Conservation (phyloP, 2,888 invertebrate genomes). For the Spodoptera exigua region DNA sequence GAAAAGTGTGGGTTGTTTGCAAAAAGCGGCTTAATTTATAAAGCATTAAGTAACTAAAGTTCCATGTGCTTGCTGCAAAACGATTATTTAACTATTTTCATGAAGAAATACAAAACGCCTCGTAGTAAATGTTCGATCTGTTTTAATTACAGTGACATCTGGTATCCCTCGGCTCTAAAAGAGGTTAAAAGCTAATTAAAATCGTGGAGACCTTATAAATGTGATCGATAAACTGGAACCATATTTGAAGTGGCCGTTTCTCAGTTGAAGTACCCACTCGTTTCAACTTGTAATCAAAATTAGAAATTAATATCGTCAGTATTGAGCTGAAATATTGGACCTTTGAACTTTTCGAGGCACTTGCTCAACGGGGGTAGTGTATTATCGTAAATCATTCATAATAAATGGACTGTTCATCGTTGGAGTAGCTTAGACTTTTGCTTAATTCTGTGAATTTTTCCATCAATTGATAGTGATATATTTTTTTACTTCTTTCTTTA, state of each 20-base stretch:
- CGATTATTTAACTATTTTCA: slow-evolving; percentile 11
- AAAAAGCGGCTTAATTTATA: slow-evolving; percentile 22
- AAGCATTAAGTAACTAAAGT: slow-evolving; percentile 31
- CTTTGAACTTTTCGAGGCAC: slow-evolving; percentile 53
- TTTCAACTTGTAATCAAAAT: slow-evolving; percentile 56
- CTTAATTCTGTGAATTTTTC: slow-evolving; percentile 11
- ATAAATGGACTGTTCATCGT: slow-evolving; percentile 46
- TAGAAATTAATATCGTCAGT: slow-evolving; percentile 61
- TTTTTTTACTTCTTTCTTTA: too few relatives aligned
- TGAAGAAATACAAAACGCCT: slow-evolving; percentile 14
- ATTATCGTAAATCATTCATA: slow-evolving; percentile 53
- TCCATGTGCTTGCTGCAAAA: slow-evolving; percentile 13
- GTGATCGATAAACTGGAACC: slow-evolving; percentile 54
- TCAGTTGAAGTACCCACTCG: slow-evolving; percentile 45
- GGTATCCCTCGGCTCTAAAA: slow-evolving; percentile 28
- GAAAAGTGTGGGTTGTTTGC: slow-evolving; percentile 23
- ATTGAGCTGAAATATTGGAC: slow-evolving; percentile 57
- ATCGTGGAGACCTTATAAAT: slow-evolving; percentile 48
- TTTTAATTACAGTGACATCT: slow-evolving; percentile 41
- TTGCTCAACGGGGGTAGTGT: slow-evolving; percentile 46
- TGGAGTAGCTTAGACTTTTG: slow-evolving; percentile 24
- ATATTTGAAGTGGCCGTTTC: slow-evolving; percentile 53
- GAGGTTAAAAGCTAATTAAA: slow-evolving; percentile 56
- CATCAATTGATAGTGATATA: slow-evolving; percentile 27
- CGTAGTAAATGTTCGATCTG: slow-evolving; percentile 28